Evolutionary conservation across 2,113 vertebrate species (phyloP).

Genomic region (Sialia sialis): DNA sequence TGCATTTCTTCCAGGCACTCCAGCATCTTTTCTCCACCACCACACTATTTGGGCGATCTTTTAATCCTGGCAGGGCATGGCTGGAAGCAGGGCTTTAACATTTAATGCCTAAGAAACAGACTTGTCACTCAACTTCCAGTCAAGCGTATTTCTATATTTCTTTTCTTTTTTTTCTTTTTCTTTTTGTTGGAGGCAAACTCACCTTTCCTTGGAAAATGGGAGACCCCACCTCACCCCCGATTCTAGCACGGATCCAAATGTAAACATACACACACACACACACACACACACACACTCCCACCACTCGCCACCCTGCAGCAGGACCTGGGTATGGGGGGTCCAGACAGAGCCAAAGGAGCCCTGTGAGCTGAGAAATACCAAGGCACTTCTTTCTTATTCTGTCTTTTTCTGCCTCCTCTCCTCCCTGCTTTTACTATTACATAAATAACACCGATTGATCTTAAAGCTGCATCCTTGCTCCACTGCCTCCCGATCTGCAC

Average conservation of each 20-base stretch:
- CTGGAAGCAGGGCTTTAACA: neutral
- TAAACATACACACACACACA: conserved; percentile 47
- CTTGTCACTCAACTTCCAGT: conserved; percentile 17
- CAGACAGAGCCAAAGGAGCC: neutral
- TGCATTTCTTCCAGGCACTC: neutral
- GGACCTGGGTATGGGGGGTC: neutral
- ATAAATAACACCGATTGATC: conserved; percentile 51
- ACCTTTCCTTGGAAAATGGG: conserved; percentile 21
- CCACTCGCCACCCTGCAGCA: conserved; percentile 24
- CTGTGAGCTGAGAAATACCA: neutral
- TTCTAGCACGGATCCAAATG: conserved; percentile 13
- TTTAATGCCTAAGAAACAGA: neutral
- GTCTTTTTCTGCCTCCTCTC: neutral
- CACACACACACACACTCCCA: neutral
- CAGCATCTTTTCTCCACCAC: neutral
- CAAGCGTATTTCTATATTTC: neutral
- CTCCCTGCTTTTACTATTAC: conserved; percentile 24
- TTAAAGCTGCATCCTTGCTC: conserved; percentile 37
- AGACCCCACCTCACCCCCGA: neutral
- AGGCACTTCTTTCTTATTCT: neutral
- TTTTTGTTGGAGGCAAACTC: neutral
- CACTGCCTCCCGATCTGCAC: conserved; percentile 8
- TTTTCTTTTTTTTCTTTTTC: neutral
- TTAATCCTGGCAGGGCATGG: neutral
- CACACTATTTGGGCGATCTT: neutral